Conservation (phyloP, 2,797 vertebrate species). For the Fistularia commersonii region DNA sequence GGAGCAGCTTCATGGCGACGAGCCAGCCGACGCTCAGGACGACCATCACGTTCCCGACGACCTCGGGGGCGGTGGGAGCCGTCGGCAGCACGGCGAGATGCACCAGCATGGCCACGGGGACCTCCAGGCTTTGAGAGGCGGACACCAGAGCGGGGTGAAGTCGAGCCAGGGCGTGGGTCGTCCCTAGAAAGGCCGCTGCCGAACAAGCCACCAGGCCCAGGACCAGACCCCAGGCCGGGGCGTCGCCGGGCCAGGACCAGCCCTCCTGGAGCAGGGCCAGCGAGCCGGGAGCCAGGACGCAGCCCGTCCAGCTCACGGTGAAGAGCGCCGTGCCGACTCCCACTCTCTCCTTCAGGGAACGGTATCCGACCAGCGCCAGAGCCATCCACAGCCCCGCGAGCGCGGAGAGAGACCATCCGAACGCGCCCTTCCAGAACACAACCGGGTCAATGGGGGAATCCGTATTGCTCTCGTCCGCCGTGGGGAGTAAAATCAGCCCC, state of each 20-base stretch:
- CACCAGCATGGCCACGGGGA: slow-evolving; percentile 88
- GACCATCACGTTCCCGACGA: slow-evolving; percentile 86
- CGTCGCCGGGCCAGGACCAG: slow-evolving; percentile 83
- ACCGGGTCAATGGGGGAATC: slow-evolving; percentile 77
- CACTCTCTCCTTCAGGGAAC: slow-evolving; percentile 90
- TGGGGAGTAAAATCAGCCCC: slow-evolving; percentile 87
- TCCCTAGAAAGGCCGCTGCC: slow-evolving; percentile 87
- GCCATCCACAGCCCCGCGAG: slow-evolving; percentile 94
- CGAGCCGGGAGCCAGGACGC: slow-evolving; percentile 83
- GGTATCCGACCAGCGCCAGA: slow-evolving; percentile 92
- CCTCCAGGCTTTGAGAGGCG: slow-evolving; percentile 92
- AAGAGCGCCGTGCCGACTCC: slow-evolving; percentile 95
- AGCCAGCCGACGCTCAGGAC: slow-evolving; percentile 87
- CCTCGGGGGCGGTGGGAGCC: slow-evolving; percentile 83
- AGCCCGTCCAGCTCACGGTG: slow-evolving; percentile 95
- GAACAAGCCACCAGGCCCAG: slow-evolving; percentile 88
- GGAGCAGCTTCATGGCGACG: slow-evolving; percentile 86
- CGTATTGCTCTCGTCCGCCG: slow-evolving; percentile 50
- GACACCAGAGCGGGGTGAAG: slow-evolving; percentile 95
- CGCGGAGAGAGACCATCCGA: slow-evolving; percentile 91
- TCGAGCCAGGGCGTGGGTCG: slow-evolving; percentile 89
- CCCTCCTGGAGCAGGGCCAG: slow-evolving; percentile 91
- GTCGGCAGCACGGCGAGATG: slow-evolving; percentile 83
- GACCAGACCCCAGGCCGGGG: slow-evolving; percentile 88
- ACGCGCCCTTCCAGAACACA: slow-evolving; percentile 89